phyloP scores from a whole-genome alignment of 2,797 vertebrate species.

The Sebastolobus altivelis region DNA sequence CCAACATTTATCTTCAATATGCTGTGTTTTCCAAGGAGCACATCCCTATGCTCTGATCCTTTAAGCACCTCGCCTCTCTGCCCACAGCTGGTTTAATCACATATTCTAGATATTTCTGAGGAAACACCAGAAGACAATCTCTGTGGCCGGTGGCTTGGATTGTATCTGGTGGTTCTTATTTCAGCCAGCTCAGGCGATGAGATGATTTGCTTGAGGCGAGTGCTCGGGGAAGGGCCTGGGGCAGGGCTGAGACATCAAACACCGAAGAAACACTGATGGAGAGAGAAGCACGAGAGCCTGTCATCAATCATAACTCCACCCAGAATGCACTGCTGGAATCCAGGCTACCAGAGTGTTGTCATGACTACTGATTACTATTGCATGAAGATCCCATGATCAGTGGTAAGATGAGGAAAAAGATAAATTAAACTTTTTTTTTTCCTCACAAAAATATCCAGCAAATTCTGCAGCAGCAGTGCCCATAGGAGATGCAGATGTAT shows the following conservation, averaged over 20 bases:
- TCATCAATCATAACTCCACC: conserved; percentile 54
- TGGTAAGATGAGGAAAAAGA: conserved; percentile 3
- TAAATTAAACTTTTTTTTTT: neutral
- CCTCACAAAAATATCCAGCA: neutral
- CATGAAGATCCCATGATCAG: conserved; percentile 7
- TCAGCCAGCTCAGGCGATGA: conserved; percentile 35
- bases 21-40: neutral
- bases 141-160: conserved; percentile 51
- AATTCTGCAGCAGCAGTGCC: neutral
- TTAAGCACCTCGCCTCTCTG: neutral
- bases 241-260: conserved; percentile 71
- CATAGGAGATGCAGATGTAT: neutral
- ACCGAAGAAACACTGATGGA: conserved; percentile 46
- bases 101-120: conserved; percentile 24
- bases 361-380: conserved; percentile 45
- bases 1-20: conserved; percentile 11
- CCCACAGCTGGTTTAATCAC: conserved; percentile 21
- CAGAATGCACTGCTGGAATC: conserved; percentile 35
- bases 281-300: conserved; percentile 23
- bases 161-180: conserved; percentile 49
- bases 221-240: conserved; percentile 67
- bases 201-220: conserved; percentile 72
- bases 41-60: conserved; percentile 8
- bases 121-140: conserved; percentile 43
- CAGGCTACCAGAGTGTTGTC: conserved; percentile 30